A percentile compares a stretch with the other conserved stretches of the same genome.
Evolutionary conservation across 2,888 invertebrate genomes (phyloP).

Genomic region (Ceraclea dissimilis): DNA sequence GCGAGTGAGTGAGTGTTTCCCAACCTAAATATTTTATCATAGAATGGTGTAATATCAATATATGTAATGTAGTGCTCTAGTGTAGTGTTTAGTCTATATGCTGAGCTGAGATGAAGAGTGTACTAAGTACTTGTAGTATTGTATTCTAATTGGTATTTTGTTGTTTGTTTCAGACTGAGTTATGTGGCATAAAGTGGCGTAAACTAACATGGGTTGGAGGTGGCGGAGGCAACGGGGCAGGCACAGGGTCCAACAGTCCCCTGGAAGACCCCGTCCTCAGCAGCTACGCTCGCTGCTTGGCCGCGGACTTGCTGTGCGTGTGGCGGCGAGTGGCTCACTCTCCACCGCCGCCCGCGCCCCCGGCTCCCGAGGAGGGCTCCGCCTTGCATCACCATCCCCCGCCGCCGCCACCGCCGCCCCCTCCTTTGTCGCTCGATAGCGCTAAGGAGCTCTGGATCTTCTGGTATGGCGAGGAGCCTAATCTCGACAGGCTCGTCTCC

Average conservation of each 20-base stretch:
- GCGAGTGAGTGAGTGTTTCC: too few species aligned
- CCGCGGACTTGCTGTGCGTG: conserved; percentile 93
- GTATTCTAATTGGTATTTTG: too few species aligned
- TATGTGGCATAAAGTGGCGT: conserved; percentile 99
- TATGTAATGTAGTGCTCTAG: too few species aligned
- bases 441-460: conserved; percentile 99
- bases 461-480: conserved; percentile 98
- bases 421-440: conserved; percentile 74
- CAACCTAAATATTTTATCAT: too few species aligned
- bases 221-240: conserved; percentile 39
- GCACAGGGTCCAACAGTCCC: conserved; percentile 57
- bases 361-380: conserved; percentile 46
- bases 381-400: conserved; percentile 29
- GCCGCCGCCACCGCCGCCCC: conserved; percentile 50
- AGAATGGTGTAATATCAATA: too few species aligned
- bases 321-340: conserved; percentile 81
- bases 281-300: conserved; percentile 85
- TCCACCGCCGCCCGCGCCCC: conserved; percentile 50
- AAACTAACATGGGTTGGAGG: conserved; percentile 75
- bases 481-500: conserved; percentile 75
- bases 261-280: conserved; percentile 85
- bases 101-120: too few species aligned
- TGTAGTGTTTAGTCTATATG: too few species aligned
- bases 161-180: conserved; percentile 78
- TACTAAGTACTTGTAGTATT: too few species aligned